These are phyloP conservation scores for Montipora capricornis DNA, from an alignment of 64 coral and sea anemone genomes.

Conservation along the genomic window DNA sequence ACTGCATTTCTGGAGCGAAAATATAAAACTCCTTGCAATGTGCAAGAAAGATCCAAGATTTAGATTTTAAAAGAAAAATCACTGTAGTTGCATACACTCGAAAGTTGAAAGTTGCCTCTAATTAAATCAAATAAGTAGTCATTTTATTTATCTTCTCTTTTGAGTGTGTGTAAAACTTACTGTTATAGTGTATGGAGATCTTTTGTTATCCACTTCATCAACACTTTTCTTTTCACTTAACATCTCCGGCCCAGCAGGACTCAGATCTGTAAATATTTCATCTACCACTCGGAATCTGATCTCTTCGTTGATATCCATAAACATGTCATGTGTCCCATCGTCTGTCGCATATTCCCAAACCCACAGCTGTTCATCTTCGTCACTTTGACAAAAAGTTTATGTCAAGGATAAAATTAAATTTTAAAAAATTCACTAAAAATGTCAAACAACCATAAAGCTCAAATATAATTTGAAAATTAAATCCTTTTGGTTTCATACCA, in stretches of 20 bases:
- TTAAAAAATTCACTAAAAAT: too few relatives aligned
- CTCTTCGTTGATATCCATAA: slow-evolving; percentile 98
- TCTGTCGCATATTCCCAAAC: slow-evolving; percentile 96
- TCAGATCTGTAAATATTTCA: slow-evolving; percentile 93
- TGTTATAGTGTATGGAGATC: slow-evolving; percentile 91
- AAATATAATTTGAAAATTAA: too few relatives aligned
- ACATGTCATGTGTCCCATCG: slow-evolving; percentile 87
- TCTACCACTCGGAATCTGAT: slow-evolving; percentile 92
- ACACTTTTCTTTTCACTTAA: slow-evolving; percentile 56
- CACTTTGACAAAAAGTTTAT: slow-evolving; percentile 41
- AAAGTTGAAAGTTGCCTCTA: background rate
- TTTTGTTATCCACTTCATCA: slow-evolving; percentile 82
- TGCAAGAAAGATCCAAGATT: too few relatives aligned
- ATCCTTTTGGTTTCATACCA: too few relatives aligned
- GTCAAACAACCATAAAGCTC: too few relatives aligned
- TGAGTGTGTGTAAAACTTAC: slow-evolving; percentile 46
- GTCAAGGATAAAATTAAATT: background rate
- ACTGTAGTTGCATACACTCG: too few relatives aligned
- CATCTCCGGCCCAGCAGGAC: slow-evolving; percentile 88
- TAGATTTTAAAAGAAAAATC: too few relatives aligned
- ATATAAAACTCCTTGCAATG: too few relatives aligned
- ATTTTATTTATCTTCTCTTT: too few relatives aligned
- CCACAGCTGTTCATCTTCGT: slow-evolving; percentile 98
- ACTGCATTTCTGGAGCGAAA: too few relatives aligned
- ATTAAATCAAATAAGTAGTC: too few relatives aligned